Evolutionary conservation across 2,888 invertebrate species (phyloP), one percentile per base, ranked within the genome.

Genomic region (Cryptocheilus praepositus): DNA sequence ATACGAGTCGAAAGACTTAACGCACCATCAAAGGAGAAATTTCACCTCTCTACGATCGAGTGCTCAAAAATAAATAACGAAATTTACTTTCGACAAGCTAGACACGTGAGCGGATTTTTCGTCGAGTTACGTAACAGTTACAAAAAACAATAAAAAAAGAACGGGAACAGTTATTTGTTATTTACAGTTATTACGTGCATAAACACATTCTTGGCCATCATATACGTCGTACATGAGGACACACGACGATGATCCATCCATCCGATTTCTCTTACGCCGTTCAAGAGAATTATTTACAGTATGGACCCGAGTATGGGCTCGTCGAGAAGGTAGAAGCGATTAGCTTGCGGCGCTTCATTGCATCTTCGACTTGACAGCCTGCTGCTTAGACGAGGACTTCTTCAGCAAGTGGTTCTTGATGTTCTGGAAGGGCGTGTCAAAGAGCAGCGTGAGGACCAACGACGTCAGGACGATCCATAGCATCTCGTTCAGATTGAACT

Each of bases 381-480:
- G 16, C 25, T 63, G 21, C 8, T 52, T 16, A 44, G 16, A 16
- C 11, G 19, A 8, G 13, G 69, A 66, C 61, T 85, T 88, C 62
- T 85, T 88, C 68, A 90, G 87, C 45, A 92, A 81, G 64, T 91
- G 81, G 80, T 91, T 91, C 81, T 92, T 92, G n/a, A 94, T 89
- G 81, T 93, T 93, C 87, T 93, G 93, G 82, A 93, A 93, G 13
- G 94, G 94, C 69, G 92, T 90, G 81, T 94, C 94, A 75, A 94
- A 91, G 3, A 93, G 85, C 22, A 94, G 83, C 3, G 93, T 93
- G 53, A 94, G 87, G 15, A 90, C 75, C 19, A 90, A 87, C 0
- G 94, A 92, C 4, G 91, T 89, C 13, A 89, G 55, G 46, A 92
- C 73, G 21, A 94, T 92, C 87, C 91, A 91, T 15, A 90, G 70